A percentile compares a stretch with the other conserved stretches of the same genome.
These are phyloP conservation scores for Hyposoter didymator DNA, from an alignment of 2,888 invertebrate species.

Conservation along the genomic window DNA sequence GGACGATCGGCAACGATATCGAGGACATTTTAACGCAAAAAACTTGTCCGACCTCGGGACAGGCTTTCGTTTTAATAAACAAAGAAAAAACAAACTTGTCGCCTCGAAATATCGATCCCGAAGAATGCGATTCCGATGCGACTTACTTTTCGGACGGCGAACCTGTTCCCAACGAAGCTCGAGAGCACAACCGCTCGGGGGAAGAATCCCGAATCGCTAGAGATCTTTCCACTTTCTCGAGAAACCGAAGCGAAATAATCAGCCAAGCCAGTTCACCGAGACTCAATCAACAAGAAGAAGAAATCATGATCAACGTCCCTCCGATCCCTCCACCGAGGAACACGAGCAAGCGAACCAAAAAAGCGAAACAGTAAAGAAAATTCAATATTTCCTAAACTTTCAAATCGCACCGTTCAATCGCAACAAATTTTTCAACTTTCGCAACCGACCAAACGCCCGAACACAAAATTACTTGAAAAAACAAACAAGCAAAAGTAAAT, in stretches of 20 bases:
- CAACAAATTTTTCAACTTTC: neutral
- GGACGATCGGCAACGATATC: constrained; percentile 67
- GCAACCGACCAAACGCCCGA: neutral
- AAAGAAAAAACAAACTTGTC: neutral
- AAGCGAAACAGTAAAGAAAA: constrained; percentile 55
- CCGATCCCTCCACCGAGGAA: neutral
- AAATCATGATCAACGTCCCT: neutral
- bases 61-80: neutral
- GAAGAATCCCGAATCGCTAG: neutral
- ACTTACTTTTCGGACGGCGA: constrained; percentile 51
- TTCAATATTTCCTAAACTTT: neutral
- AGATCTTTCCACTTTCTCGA: neutral
- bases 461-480: too few relatives aligned
- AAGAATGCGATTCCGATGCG: constrained; percentile 49
- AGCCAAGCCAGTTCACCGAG: constrained; percentile 44
- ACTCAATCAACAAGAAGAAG: neutral
- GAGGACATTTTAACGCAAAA: constrained; percentile 65
- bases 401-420: neutral
- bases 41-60: neutral
- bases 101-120: neutral
- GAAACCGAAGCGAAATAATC: constrained; percentile 49
- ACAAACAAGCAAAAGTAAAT: neutral
- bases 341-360: constrained; percentile 34
- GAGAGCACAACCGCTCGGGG: neutral
- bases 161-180: neutral